phyloP scores from a whole-genome alignment of 1,140 invertebrate species.

The Euwallacea similis region DNA sequence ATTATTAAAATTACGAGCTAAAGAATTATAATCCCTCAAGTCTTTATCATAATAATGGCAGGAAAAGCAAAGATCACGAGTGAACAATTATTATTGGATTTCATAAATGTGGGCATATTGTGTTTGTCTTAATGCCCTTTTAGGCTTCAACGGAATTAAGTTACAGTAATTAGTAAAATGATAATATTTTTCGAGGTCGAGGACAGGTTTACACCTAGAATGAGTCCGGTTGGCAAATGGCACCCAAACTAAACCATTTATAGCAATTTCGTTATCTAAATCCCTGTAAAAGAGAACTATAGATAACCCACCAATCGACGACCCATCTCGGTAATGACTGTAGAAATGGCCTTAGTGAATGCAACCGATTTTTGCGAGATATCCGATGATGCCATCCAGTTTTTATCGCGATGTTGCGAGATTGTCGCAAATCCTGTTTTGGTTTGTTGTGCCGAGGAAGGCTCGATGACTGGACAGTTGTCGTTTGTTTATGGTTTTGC shows the following conservation, averaged over 20 bases:
- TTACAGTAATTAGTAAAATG: too few species aligned
- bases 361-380: slow-evolving; percentile 20
- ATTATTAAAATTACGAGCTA: too few species aligned
- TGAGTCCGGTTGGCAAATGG: too few species aligned
- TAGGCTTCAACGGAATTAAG: too few species aligned
- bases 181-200: too few species aligned
- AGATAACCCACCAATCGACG: slow-evolving; percentile 25
- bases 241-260: neutral
- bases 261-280: slow-evolving; percentile 28
- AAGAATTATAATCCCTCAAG: too few species aligned
- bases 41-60: too few species aligned
- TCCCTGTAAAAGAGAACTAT: slow-evolving; percentile 13
- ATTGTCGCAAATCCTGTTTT: slow-evolving; percentile 20
- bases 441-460: slow-evolving; percentile 13
- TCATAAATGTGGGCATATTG: too few species aligned
- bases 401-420: slow-evolving; percentile 27
- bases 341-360: slow-evolving; percentile 29
- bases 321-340: slow-evolving; percentile 25
- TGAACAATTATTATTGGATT: too few species aligned
- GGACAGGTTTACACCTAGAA: too few species aligned
- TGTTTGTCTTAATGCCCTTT: too few species aligned
- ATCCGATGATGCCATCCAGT: slow-evolving; percentile 23
- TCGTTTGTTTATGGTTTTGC: slow-evolving; percentile 21
- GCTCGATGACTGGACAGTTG: slow-evolving; percentile 8
- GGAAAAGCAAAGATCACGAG: too few species aligned